Percentiles rank a stretch among this genome's conserved stretches.
These are phyloP conservation scores for Forbesichthys agassizii DNA, from an alignment of 2,113 vertebrate genomes.

Conservation along the genomic window DNA sequence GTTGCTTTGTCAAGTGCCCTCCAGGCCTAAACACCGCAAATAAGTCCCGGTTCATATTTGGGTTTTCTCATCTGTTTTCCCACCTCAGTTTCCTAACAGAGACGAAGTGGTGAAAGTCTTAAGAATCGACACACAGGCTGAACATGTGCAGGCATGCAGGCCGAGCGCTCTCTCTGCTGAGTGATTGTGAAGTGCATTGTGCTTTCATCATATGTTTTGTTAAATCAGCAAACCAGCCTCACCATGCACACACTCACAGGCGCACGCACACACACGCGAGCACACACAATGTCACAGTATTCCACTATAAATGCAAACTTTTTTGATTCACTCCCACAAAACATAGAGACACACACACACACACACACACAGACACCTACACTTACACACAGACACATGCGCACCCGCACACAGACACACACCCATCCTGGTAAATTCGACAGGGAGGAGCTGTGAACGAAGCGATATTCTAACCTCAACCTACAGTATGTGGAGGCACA, in stretches of 20 bases:
- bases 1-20: slow-evolving; percentile 76
- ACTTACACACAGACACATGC: slow-evolving; percentile 18
- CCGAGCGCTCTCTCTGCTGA: slow-evolving; percentile 37
- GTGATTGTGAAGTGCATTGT: slow-evolving; percentile 51
- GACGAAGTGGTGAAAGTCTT: slow-evolving; percentile 31
- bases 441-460: slow-evolving; percentile 74
- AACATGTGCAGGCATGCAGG: slow-evolving; percentile 32
- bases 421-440: slow-evolving; percentile 53
- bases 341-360: not conserved
- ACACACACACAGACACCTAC: not conserved
- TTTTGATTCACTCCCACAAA: slow-evolving; percentile 4
- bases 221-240: slow-evolving; percentile 51
- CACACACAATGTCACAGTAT: not conserved
- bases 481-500: slow-evolving; percentile 40
- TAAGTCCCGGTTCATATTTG: slow-evolving; percentile 63
- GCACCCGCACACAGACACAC: not conserved
- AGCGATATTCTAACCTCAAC: slow-evolving; percentile 81
- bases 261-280: slow-evolving; percentile 9
- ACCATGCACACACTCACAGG: slow-evolving; percentile 29
- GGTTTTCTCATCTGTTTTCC: slow-evolving; percentile 50
- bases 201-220: slow-evolving; percentile 51
- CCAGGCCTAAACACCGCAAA: slow-evolving; percentile 69
- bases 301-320: not conserved
- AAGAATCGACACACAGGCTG: slow-evolving; percentile 50
- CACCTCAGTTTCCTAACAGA: slow-evolving; percentile 63